These are phyloP conservation scores for Leucoma salicis DNA, from an alignment of 2,888 invertebrate species.

Conservation along the genomic window DNA sequence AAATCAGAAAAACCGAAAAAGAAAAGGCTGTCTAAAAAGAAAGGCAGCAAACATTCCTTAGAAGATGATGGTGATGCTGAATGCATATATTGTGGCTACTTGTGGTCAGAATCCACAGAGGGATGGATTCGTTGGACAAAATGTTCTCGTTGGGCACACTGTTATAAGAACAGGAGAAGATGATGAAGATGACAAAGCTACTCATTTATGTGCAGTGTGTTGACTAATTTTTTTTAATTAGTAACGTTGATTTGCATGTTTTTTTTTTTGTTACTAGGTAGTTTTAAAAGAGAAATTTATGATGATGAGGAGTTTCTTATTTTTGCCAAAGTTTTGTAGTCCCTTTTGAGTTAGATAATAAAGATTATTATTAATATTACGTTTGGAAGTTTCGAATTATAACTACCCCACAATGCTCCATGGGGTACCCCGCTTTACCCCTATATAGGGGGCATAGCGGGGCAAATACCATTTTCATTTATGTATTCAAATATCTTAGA, in stretches of 20 bases:
- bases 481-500: no score
- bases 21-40: neutral
- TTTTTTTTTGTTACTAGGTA: no score
- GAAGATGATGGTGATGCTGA: constrained; percentile 7
- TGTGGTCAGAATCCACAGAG: constrained; percentile 10
- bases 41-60: neutral
- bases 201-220: no score
- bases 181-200: no score
- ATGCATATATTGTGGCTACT: constrained; percentile 10
- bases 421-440: neutral
- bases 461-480: no score
- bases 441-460: no score
- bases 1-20: neutral
- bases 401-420: neutral
- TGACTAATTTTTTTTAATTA: no score
- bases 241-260: no score
- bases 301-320: no score
- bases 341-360: no score
- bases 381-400: neutral
- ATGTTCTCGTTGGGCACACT: neutral
- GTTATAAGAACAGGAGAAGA: neutral
- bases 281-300: no score
- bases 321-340: no score
- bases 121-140: neutral
- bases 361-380: neutral